Evolutionary conservation across 1,140 invertebrate species (phyloP).

Genomic region (Drosophila jambulina): DNA sequence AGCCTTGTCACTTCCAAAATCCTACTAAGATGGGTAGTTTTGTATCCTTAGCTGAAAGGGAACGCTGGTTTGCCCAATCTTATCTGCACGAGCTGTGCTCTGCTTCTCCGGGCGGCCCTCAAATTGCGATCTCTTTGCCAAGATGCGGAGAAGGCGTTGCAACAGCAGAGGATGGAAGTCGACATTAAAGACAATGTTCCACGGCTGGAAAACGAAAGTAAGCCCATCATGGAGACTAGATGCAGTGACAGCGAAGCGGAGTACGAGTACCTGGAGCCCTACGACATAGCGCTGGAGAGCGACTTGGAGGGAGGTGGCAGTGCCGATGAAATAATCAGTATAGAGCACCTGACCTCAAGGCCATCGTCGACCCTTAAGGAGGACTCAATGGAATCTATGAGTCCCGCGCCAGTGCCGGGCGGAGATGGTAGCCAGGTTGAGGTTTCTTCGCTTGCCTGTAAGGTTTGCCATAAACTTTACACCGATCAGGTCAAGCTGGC

Average conservation of each 20-base stretch:
- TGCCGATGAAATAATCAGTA: constrained; percentile 31
- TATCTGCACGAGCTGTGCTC: constrained; percentile 66
- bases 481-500: constrained; percentile 58
- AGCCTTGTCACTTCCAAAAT: no score
- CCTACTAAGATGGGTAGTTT: not conserved
- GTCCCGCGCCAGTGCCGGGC: not conserved
- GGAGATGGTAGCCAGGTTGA: not conserved
- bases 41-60: constrained; percentile 40
- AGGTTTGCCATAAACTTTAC: constrained; percentile 66
- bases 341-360: constrained; percentile 16
- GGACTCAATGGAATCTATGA: not conserved
- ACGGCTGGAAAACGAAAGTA: not conserved
- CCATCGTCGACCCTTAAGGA: not conserved
- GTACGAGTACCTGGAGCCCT: constrained; percentile 31
- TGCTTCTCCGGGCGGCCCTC: constrained; percentile 55
- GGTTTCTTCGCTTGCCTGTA: constrained; percentile 42
- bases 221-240: not conserved
- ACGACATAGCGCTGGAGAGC: constrained; percentile 36
- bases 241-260: constrained; percentile 27
- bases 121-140: constrained; percentile 63
- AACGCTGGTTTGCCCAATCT: constrained; percentile 29
- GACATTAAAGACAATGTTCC: not conserved
- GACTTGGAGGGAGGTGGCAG: constrained; percentile 10
- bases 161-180: constrained; percentile 3
- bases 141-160: constrained; percentile 42